Conservation (phyloP, 2,888 invertebrate species). For the Heliconius aoede region DNA sequence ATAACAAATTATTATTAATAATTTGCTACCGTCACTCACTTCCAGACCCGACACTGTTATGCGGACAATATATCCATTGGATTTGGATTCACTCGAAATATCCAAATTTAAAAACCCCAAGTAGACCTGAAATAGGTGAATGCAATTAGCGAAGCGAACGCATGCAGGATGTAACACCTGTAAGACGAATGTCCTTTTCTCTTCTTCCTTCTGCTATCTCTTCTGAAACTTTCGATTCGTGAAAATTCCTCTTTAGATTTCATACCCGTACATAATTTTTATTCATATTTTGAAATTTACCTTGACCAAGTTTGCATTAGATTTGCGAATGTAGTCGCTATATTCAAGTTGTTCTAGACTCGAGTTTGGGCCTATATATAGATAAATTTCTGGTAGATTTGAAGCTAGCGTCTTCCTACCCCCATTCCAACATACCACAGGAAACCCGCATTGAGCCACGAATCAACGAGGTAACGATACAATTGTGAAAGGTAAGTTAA, state of each 20-base stretch:
- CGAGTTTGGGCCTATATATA: conserved; percentile 75
- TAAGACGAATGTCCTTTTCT: conserved; percentile 52
- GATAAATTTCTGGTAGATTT: conserved; percentile 77
- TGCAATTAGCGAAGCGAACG: conserved; percentile 64
- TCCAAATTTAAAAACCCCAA: conserved; percentile 39
- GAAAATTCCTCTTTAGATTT: conserved; percentile 80
- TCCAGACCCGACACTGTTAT: conserved; percentile 38
- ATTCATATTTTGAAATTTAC: conserved; percentile 77
- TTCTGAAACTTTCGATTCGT: conserved; percentile 76
- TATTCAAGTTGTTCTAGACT: conserved; percentile 77
- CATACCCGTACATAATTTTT: conserved; percentile 77
- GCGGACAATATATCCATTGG: conserved; percentile 38
- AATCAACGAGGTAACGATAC: conserved; percentile 36
- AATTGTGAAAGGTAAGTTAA: conserved; percentile 43
- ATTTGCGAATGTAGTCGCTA: conserved; percentile 81
- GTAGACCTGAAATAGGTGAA: conserved; percentile 63
- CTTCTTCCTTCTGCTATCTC: conserved; percentile 58
- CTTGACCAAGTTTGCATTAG: conserved; percentile 81
- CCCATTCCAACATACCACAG: conserved; percentile 70
- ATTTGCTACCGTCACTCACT: conserved; percentile 42
- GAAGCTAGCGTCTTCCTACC: conserved; percentile 79
- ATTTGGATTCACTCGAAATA: conserved; percentile 31
- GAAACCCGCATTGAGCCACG: conserved; percentile 56
- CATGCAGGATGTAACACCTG: conserved; percentile 71
- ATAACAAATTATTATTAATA: conserved; percentile 60